Base-by-base conservation (phyloP, 1,140 invertebrate genomes). In the Gonatopus flavifemur region DNA sequence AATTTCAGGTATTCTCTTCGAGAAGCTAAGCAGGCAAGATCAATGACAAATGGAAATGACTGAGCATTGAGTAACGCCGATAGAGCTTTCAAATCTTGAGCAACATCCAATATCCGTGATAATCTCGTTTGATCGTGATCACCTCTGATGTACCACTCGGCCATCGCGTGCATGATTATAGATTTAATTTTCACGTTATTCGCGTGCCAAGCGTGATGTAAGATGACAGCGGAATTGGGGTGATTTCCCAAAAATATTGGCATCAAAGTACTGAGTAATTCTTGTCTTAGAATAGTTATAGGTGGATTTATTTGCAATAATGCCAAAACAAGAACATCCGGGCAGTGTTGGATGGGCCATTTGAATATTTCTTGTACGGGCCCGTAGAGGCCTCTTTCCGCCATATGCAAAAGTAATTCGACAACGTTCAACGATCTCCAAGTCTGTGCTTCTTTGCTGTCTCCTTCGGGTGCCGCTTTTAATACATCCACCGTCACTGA, bases 101-200 rank as follows among this genome's bases (percentile, higher is more conserved):
- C 96, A 7, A 98, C 89, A 69, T 98, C 96, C 16, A 99, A 80
- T 60, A 99, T 98, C 20, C 96, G 80, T 0, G 95, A 94, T 2
- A 99, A 77, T 67, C 94, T 86, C 1, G 87, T 88, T 74, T 98
- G 96, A 77, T 98, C 96, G 64, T 90, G 87, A 56, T 96, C 94
- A 20, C 90, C 88, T 20, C 92, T 83, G 50, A 91, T 82, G 71
- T 98, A 98, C 93, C 94, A 98, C 45, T 98, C 95, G 2, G 93
- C 92, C 95, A 98, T 98, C 0, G 94, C 86, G 61, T 94, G 91
- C 88, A 98, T 96, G 24, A 98, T 90, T 33, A 95, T 87, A 3
- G 88, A 86, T 49, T 93, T 88, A 28, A 92, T 83, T 42, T 85
- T 85, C 6, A 84, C 80, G 58, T 84, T 85, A 64, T 87, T 85